These are phyloP conservation scores for Xiphorhynchus erythropygius DNA, from an alignment of 2,797 vertebrate species.

Conservation along the genomic window DNA sequence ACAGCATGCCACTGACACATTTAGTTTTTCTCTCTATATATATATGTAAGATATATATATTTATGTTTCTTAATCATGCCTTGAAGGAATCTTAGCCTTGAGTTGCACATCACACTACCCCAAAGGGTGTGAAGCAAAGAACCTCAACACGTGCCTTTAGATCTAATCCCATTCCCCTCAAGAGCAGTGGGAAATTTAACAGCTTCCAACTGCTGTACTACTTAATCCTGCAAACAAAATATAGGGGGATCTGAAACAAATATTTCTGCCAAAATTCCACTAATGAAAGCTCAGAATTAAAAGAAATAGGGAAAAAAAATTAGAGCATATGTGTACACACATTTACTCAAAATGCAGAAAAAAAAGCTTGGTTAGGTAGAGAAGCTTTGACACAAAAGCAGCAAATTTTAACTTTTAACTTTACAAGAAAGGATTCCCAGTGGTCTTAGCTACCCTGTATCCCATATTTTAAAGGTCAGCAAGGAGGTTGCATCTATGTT, in stretches of 20 bases:
- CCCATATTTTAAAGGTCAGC: background rate
- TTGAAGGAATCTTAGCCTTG: background rate
- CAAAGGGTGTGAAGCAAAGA: background rate
- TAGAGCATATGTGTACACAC: rapidly evolving
- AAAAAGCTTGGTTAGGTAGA: background rate
- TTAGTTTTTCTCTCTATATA: background rate
- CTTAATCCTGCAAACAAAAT: background rate
- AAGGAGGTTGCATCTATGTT: background rate
- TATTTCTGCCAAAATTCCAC: background rate
- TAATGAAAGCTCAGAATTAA: background rate
- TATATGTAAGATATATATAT: background rate
- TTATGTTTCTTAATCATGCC: background rate
- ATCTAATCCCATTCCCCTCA: background rate
- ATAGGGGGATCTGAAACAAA: background rate
- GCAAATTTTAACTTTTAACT: background rate
- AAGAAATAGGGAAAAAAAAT: background rate
- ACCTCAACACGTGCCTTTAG: background rate
- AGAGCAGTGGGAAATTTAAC: background rate
- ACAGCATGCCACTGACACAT: background rate
- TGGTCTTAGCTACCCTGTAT: background rate
- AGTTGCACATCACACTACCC: background rate
- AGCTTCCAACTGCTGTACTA: background rate
- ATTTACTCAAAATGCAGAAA: background rate
- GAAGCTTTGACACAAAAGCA: background rate
- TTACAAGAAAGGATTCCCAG: background rate